Evolutionary conservation across 2,113 vertebrate species (phyloP).

Genomic region (Pseudorectes ferrugineus): DNA sequence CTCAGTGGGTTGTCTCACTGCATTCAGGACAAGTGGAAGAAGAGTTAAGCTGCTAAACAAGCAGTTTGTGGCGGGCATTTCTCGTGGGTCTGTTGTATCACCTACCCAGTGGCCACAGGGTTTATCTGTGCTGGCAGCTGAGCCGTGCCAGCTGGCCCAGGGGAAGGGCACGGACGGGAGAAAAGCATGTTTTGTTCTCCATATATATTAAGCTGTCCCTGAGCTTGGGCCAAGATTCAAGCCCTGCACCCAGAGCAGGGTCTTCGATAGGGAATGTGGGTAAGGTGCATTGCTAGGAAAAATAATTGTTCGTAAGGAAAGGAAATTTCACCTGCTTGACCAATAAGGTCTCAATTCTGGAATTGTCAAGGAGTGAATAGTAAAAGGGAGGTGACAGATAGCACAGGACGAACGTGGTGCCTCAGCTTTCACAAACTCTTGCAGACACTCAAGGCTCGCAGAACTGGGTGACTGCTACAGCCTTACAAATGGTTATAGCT

Average conservation of each 20-base stretch:
- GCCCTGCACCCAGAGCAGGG: accelerated
- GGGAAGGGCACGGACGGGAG: not conserved
- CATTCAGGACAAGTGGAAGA: not conserved
- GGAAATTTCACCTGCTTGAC: not conserved
- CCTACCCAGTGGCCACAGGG: not conserved
- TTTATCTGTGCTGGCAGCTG: not conserved
- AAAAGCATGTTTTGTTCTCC: not conserved
- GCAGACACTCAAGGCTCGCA: not conserved
- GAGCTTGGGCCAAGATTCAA: not conserved
- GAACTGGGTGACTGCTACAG: not conserved
- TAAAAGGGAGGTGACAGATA: not conserved
- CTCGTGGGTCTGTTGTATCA: too few relatives aligned
- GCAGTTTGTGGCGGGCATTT: not conserved
- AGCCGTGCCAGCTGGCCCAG: not conserved
- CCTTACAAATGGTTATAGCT: not conserved
- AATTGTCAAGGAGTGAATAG: not conserved
- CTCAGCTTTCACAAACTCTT: not conserved
- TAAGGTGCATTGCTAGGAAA: not conserved
- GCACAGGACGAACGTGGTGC: accelerated
- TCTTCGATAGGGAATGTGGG: not conserved
- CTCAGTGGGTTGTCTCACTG: not conserved
- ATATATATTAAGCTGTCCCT: not conserved
- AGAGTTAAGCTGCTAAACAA: not conserved
- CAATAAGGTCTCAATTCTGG: not conserved
- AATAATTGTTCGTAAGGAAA: not conserved